phyloP scores from a whole-genome alignment of 2,113 vertebrate species.

The Oreocharis arfaki region DNA sequence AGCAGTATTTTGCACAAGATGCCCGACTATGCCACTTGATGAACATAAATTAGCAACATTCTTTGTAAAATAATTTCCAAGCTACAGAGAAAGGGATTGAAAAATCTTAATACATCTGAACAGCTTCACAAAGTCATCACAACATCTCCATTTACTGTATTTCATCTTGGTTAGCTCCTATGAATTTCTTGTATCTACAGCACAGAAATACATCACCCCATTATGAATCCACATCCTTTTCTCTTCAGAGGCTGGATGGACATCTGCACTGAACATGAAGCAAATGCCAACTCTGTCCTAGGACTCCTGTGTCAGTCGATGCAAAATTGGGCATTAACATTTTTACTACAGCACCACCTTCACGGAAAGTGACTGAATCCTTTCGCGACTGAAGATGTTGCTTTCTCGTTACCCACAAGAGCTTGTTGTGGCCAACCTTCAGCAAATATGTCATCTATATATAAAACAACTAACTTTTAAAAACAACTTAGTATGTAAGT shows the following conservation, averaged over 20 bases:
- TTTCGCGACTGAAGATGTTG: conserved; percentile 8
- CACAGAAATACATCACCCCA: conserved; percentile 61
- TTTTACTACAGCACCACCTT: conserved; percentile 54
- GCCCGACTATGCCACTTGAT: neutral
- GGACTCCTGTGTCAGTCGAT: conserved; percentile 29
- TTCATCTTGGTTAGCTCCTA: neutral
- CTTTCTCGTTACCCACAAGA: conserved; percentile 35
- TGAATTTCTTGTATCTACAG: conserved; percentile 5
- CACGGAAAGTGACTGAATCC: conserved; percentile 29
- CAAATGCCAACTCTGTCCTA: conserved; percentile 40
- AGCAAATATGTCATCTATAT: neutral
- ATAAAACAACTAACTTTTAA: conserved; percentile 12
- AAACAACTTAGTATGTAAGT: neutral
- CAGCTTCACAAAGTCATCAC: neutral
- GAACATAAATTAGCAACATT: neutral
- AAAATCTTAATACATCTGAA: neutral
- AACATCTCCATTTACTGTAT: neutral
- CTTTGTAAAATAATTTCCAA: neutral
- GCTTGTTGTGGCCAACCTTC: conserved; percentile 21
- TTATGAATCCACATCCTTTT: conserved; percentile 58
- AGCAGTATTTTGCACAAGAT: neutral
- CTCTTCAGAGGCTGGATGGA: neutral
- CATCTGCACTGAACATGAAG: neutral
- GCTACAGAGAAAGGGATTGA: neutral
- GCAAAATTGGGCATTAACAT: conserved; percentile 30